Base-by-base conservation (phyloP, 2,797 vertebrate genomes). In the Hippopotamyrus pictus region DNA sequence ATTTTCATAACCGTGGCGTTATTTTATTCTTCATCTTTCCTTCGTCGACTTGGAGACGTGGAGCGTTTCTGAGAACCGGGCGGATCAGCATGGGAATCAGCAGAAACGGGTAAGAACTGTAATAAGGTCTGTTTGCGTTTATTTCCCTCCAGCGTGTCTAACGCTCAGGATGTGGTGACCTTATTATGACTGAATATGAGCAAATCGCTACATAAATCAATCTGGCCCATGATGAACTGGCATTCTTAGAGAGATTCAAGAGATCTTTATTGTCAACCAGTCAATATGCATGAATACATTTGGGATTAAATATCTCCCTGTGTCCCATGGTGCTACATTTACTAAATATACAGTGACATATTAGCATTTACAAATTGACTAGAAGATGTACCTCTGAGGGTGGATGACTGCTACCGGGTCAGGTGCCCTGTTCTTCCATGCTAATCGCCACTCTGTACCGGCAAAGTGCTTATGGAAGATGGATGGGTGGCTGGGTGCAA, bases 31-130 rank as follows among this genome's bases (percentile, higher is more conserved):
- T 25, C 62, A 65, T 85, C 69, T 69, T 90, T 50, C 29, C 57
- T 54, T 69, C 76, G 88, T 90, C 90, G 90, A 86, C 83, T 50
- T 88, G 89, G 62, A 87, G 89, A 69, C 14, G 11, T 48, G 83
- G 73, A 29, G 57, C 89, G 76, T 89, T 76, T 53, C 89, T 88
- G 41, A 88, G 87, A 46, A 88, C 37, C 4, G 91, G 93, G 91
- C 94, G 94, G n/a, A n/a, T n/a, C n/a, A n/a, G 93, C 95, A 92
- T 95, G 94, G 94, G 95, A 93, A 93, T 91, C 94, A 65, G 11
- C 37, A 44, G 86, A 93, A 93, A 90, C 46, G 76, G 41, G 19
- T 82, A 82, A 46, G n/a, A 46, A 82, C 19, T 82, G 41, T 19
- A 91, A 59, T 88, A 73, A 87, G 12, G 62, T 65, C 51, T 65